Evolutionary conservation across 2,888 invertebrate species (phyloP).

Genomic region (Aphidius colemani): DNA sequence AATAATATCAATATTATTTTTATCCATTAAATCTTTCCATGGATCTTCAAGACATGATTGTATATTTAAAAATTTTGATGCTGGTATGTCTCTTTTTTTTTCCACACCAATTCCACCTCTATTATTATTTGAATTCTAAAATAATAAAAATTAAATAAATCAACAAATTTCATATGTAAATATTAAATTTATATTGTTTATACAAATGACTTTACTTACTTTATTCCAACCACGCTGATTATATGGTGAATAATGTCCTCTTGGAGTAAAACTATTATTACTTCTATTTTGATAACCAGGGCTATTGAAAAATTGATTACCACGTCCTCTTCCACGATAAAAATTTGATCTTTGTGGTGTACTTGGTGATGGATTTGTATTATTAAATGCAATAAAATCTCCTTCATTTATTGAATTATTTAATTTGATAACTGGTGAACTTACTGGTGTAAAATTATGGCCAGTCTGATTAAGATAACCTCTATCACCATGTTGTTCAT

Average conservation of each 20-base stretch:
- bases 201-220: conserved; percentile 34
- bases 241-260: conserved; percentile 12
- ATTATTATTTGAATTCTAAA: conserved; percentile 34
- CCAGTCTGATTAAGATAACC: conserved; percentile 35
- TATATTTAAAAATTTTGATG: conserved; percentile 45
- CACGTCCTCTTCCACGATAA: conserved; percentile 22
- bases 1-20: neutral
- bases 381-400: conserved; percentile 46
- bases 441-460: conserved; percentile 28
- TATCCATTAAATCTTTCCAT: conserved; percentile 43
- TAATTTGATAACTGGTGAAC: conserved; percentile 27
- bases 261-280: conserved; percentile 6
- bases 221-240: conserved; percentile 3
- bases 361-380: conserved; percentile 32
- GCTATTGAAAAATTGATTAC: conserved; percentile 35
- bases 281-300: conserved; percentile 37
- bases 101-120: conserved; percentile 19
- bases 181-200: neutral
- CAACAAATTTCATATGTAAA: neutral
- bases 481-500: conserved; percentile 27
- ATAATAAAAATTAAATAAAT: conserved; percentile 6
- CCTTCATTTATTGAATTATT: conserved; percentile 25
- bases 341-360: conserved; percentile 26
- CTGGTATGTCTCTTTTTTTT: conserved; percentile 15
- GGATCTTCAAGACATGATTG: conserved; percentile 49